Percentiles rank a stretch among this genome's conserved stretches.
Conservation (phyloP, 1,140 invertebrate genomes). For the Drosophila auraria region DNA sequence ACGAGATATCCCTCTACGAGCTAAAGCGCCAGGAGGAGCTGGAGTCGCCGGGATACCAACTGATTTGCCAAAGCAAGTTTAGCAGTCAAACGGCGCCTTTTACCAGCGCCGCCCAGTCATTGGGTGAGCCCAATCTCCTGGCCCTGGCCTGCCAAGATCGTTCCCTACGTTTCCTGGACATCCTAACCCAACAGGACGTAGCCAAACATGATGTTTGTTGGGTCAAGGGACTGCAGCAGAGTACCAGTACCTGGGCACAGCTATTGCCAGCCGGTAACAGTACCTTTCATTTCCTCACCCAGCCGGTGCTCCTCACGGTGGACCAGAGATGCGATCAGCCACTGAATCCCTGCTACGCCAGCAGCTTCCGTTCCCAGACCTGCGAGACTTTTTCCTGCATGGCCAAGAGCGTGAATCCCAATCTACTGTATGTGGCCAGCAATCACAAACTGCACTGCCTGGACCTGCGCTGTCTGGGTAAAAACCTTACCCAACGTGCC, state of each 20-base stretch:
- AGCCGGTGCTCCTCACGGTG: conserved; percentile 56
- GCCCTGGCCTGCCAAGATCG: conserved; percentile 62
- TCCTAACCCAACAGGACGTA: conserved; percentile 43
- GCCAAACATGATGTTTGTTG: conserved; percentile 56
- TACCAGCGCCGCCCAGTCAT: conserved; percentile 44
- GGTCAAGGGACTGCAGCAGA: conserved; percentile 19
- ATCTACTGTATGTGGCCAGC: conserved; percentile 68
- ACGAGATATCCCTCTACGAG: conserved; percentile 57
- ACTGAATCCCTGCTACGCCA: conserved; percentile 64
- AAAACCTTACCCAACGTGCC: conserved; percentile 52
- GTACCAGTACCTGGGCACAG: conserved; percentile 61
- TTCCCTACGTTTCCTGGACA: conserved; percentile 51
- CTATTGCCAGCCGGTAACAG: conserved; percentile 28
- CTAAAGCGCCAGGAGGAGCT: conserved; percentile 20
- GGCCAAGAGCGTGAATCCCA: conserved; percentile 47
- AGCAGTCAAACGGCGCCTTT: conserved; percentile 36
- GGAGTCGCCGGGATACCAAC: conserved; percentile 9
- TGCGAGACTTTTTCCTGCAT: conserved; percentile 63
- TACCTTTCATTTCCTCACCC: conserved; percentile 58
- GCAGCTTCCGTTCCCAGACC: conserved; percentile 28
- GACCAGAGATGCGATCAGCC: conserved; percentile 47
- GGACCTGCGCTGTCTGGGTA: conserved; percentile 60
- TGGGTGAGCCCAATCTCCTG: conserved; percentile 22
- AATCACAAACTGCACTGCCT: conserved; percentile 71
- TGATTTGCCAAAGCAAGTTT: conserved; percentile 35